Evolutionary conservation across 2,888 invertebrate genomes (phyloP).

Genomic region (Isotomurus palustris): DNA sequence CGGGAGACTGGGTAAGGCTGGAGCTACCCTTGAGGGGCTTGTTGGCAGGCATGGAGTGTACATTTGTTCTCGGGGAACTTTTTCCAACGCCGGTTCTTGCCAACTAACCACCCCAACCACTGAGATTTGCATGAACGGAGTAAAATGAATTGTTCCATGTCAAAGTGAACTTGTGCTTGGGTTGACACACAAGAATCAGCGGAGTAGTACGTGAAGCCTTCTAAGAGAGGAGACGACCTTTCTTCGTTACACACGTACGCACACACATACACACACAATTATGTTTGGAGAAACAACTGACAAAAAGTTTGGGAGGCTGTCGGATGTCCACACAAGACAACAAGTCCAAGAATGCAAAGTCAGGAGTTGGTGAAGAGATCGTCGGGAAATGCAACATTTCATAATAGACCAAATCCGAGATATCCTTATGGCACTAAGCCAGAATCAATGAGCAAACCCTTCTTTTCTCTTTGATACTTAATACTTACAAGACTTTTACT

Average conservation of each 20-base stretch:
- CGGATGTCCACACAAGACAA: neutral
- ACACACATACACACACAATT: neutral
- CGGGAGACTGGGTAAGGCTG: neutral
- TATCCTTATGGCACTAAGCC: constrained; percentile 7
- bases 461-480: neutral
- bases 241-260: too few relatives aligned
- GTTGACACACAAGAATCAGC: neutral
- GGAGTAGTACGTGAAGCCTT: neutral
- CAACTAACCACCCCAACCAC: too few relatives aligned
- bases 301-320: neutral
- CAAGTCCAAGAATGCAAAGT: too few relatives aligned
- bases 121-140: constrained; percentile 1
- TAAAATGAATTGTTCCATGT: too few relatives aligned
- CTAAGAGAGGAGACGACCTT: too few relatives aligned
- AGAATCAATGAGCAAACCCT: constrained; percentile 4
- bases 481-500: too few relatives aligned
- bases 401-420: neutral
- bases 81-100: neutral
- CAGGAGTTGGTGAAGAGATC: too few relatives aligned
- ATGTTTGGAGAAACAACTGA: neutral
- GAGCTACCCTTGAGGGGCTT: neutral
- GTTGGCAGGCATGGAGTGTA: neutral
- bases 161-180: too few relatives aligned
- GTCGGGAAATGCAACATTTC: neutral
- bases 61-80: neutral